Evolutionary conservation across 2,888 invertebrate genomes (phyloP).

Genomic region (Melanostoma mellinum): DNA sequence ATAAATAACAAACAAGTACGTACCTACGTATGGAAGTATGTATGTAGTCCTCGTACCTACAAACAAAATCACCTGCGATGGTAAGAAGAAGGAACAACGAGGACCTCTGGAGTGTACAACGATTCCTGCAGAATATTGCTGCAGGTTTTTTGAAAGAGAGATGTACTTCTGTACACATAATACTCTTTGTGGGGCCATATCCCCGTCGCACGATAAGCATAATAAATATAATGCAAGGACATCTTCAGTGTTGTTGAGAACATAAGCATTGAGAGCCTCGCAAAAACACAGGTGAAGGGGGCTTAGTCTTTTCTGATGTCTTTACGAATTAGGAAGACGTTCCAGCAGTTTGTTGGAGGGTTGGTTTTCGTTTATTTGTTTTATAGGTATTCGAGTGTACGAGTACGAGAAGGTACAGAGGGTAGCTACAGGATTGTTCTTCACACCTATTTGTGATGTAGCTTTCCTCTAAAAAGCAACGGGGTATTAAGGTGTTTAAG

Average conservation of each 20-base stretch:
- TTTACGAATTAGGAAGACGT: constrained; percentile 68
- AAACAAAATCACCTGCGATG: too few species aligned
- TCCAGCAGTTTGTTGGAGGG: constrained; percentile 22
- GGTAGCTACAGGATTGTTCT: constrained; percentile 9
- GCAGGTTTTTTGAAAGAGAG: constrained; percentile 10
- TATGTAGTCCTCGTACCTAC: too few species aligned
- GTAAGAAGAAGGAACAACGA: background rate
- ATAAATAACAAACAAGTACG: constrained; percentile 56
- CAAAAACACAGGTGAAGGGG: background rate
- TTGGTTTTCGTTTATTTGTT: constrained; percentile 26
- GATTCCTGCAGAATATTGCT: constrained; percentile 34
- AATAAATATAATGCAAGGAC: constrained; percentile 72
- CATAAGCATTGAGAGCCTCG: constrained; percentile 8
- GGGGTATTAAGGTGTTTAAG: constrained; percentile 39
- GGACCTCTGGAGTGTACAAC: background rate
- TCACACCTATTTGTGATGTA: constrained; percentile 55
- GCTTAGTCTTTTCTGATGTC: constrained; percentile 53
- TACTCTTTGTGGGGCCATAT: constrained; percentile 44
- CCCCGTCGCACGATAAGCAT: constrained; percentile 62
- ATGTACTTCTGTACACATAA: constrained; percentile 12
- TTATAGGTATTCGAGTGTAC: constrained; percentile 7
- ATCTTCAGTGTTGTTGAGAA: constrained; percentile 52
- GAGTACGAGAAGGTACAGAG: too few species aligned
- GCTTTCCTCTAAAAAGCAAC: constrained; percentile 17
- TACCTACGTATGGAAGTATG: constrained; percentile 9